Percentiles rank a stretch among this genome's conserved stretches.
These are phyloP conservation scores for Limonius californicus DNA, from an alignment of 1,140 invertebrate genomes.

Conservation along the genomic window DNA sequence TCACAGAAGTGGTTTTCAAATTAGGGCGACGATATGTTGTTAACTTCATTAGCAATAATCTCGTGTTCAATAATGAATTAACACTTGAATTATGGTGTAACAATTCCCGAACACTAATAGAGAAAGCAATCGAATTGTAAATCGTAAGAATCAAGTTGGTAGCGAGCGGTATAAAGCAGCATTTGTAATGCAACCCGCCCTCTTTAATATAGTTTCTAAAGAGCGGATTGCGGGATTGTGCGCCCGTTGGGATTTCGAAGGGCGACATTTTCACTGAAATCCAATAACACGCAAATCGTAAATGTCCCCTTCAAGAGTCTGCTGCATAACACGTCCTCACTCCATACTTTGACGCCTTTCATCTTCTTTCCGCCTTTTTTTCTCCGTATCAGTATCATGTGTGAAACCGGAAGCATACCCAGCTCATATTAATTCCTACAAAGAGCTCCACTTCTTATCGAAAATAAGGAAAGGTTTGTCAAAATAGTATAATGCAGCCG, in stretches of 20 bases:
- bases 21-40: no score
- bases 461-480: no score
- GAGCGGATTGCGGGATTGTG: slow-evolving; percentile 9
- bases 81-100: no score
- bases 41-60: no score
- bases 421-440: not conserved
- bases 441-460: no score
- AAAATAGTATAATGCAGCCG: no score
- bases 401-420: not conserved
- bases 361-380: not conserved
- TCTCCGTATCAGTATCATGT: not conserved
- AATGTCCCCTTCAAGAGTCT: slow-evolving; percentile 23
- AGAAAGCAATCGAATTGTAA: not conserved
- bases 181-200: slow-evolving; percentile 10
- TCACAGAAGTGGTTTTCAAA: no score
- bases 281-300: slow-evolving; percentile 25
- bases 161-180: slow-evolving; percentile 3
- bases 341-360: slow-evolving; percentile 7
- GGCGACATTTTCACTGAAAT: slow-evolving; percentile 23
- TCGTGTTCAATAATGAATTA: no score
- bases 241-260: slow-evolving; percentile 10
- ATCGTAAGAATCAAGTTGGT: slow-evolving; percentile 4
- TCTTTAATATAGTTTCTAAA: slow-evolving; percentile 25
- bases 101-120: not conserved
- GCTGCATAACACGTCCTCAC: slow-evolving; percentile 20